Base-by-base conservation (phyloP, 2,797 vertebrate genomes). In the Arnoldichthys spilopterus region DNA sequence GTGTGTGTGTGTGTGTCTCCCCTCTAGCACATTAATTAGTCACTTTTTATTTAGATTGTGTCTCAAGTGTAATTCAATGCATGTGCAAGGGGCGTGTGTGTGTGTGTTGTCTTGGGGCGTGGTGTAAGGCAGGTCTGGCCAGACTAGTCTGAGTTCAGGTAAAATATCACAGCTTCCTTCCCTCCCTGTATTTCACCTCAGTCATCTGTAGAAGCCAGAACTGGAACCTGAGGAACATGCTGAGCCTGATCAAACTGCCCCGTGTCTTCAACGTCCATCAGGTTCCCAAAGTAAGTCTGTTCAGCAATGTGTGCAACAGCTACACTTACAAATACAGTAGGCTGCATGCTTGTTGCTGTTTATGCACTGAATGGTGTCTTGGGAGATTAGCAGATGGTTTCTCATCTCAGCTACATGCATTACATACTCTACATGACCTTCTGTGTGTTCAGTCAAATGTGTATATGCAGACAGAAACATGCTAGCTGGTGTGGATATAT, bases 241-340 rank as follows among this genome's bases (percentile, higher is more conserved):
- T 95, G 82, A 95, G 94, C 88, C 86, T 95, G 84, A 87, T 93
- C 81, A 94, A 90, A 74, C 70, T 96, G 0, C 97, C 94, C 4
- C 92, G 88, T 56, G 92, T 96, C 86, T 92, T 98, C 86, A 93
- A 82, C 80, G 92, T 93, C 77, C 88, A 97, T 72, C 96, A 98
- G 83, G 93, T 98, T 54, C 97, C 97, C 28, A 92, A 95, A 95
- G 97, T 98, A 94, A 89, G 96, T 92, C 72, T 15, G 15, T 53
- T 58, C 6, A 53, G 15, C 0, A 15, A 22, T 51, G 26, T 49
- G 43, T 20, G 1, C 26, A 26, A 59, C 12, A 72, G 53, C 56
- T 28, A 1, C 9, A 71, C 43, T 24, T 45, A 26, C 68, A 30
- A 16, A 26, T 18, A 76, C 11, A 71, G 2, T 3, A 13, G 9